Evolutionary conservation across 2,113 vertebrate genomes (phyloP).

Genomic region (Microtus pennsylvanicus): DNA sequence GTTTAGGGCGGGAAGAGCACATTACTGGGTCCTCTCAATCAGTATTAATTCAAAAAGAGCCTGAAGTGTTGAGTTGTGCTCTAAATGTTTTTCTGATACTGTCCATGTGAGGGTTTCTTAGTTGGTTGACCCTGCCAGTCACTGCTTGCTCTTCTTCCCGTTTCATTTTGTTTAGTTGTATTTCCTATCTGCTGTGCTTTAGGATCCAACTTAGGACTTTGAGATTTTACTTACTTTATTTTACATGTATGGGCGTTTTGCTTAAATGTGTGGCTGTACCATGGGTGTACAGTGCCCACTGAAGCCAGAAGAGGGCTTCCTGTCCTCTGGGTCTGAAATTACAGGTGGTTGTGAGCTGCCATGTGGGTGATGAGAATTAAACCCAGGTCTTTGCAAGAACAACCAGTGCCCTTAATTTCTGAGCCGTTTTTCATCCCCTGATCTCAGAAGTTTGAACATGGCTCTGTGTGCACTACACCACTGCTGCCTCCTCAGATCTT

Average conservation of each 20-base stretch:
- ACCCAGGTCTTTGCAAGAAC: not conserved
- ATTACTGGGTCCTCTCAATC: slow-evolving; percentile 37
- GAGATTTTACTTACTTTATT: not conserved
- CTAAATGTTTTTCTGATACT: not conserved
- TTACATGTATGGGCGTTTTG: not conserved
- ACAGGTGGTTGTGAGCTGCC: not conserved
- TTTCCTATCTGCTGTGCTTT: not conserved
- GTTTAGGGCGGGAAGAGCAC: slow-evolving; percentile 19
- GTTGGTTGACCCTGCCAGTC: not conserved
- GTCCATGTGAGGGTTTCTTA: not conserved
- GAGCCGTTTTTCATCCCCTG: not conserved
- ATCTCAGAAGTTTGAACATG: not conserved
- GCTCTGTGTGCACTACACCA: not conserved
- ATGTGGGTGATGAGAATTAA: not conserved
- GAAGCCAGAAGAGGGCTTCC: not conserved
- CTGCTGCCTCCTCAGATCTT: not conserved
- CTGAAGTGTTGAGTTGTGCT: not conserved
- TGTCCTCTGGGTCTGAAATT: not conserved
- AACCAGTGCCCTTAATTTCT: not conserved
- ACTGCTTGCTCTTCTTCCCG: slow-evolving; percentile 2
- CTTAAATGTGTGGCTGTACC: not conserved
- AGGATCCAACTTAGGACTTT: not conserved
- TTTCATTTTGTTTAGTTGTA: not conserved
- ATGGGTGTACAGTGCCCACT: not conserved
- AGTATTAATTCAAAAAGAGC: slow-evolving; percentile 4